These are phyloP conservation scores for Drymodes brunneopygia DNA, from an alignment of 2,113 vertebrate genomes.

Conservation along the genomic window DNA sequence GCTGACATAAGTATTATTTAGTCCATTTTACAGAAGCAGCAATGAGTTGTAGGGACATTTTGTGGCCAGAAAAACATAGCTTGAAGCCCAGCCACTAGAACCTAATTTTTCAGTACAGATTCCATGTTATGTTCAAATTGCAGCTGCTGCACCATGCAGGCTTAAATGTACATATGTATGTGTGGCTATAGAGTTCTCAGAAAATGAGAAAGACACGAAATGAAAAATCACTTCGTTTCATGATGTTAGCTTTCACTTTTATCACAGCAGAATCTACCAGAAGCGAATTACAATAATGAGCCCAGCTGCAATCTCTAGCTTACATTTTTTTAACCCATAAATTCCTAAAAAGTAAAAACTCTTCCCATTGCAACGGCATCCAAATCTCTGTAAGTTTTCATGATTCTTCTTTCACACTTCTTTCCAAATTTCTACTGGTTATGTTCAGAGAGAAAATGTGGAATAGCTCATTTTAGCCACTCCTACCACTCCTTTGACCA, in stretches of 20 bases:
- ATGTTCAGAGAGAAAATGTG: rapidly evolving
- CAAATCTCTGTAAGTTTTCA: not conserved
- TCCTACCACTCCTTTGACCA: not conserved
- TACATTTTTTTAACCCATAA: not conserved
- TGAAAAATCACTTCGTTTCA: not conserved
- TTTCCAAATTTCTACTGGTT: not conserved
- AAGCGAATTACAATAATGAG: not conserved
- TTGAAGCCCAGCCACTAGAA: not conserved
- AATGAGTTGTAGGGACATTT: not conserved
- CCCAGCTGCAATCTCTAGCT: not conserved
- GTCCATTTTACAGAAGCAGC: not conserved
- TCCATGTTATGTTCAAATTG: not conserved
- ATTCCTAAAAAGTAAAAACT: not conserved
- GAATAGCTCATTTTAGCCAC: not conserved
- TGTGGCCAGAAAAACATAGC: not conserved
- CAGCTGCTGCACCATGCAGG: not conserved
- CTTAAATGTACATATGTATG: not conserved
- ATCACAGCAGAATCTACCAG: not conserved
- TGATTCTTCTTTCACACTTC: not conserved
- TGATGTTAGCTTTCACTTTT: not conserved
- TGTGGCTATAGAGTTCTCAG: not conserved
- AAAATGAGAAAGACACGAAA: not conserved
- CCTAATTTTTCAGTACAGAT: not conserved
- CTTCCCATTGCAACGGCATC: not conserved
- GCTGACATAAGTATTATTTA: not conserved